phyloP scores from a whole-genome alignment of 2,888 invertebrate species.

The Drosophila affinis region DNA sequence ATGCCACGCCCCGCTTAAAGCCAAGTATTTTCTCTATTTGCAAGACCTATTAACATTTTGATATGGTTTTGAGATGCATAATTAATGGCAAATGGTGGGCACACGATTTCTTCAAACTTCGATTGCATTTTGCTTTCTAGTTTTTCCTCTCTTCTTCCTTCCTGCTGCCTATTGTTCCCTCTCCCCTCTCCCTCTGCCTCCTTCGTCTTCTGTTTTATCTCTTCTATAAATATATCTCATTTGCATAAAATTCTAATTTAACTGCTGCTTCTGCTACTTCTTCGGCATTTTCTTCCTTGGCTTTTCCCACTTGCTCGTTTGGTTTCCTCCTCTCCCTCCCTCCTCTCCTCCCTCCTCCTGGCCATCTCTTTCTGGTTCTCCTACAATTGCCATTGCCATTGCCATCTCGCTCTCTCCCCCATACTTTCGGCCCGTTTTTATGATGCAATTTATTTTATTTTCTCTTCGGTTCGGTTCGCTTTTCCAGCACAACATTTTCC shows the following conservation, averaged over 20 bases:
- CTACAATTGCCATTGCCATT: constrained; percentile 14
- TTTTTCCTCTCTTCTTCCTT: constrained; percentile 2
- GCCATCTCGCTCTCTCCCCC: constrained; percentile 15
- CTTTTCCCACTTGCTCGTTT: constrained; percentile 20
- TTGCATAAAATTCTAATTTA: constrained; percentile 83
- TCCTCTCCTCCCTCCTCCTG: neutral
- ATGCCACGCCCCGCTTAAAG: neutral
- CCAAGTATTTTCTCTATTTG: neutral
- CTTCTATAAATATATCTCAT: constrained; percentile 62
- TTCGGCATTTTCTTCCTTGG: constrained; percentile 19
- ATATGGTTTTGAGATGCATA: constrained; percentile 1
- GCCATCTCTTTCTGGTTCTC: constrained; percentile 38
- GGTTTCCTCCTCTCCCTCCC: constrained; percentile 26
- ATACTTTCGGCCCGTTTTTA: constrained; percentile 57
- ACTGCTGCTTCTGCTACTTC: constrained; percentile 47
- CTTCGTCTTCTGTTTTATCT: constrained; percentile 21
- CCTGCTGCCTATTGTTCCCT: neutral
- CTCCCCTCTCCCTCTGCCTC: neutral
- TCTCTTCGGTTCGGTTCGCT: constrained; percentile 63
- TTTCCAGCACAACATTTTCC: constrained; percentile 63
- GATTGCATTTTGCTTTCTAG: constrained; percentile 26
- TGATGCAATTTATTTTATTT: constrained; percentile 79
- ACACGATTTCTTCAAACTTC: constrained; percentile 23
- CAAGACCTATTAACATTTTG: neutral
- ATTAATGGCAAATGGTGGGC: constrained; percentile 17